Base-by-base conservation (phyloP, 2,797 vertebrate genomes). In the Peromyscus aztecus region DNA sequence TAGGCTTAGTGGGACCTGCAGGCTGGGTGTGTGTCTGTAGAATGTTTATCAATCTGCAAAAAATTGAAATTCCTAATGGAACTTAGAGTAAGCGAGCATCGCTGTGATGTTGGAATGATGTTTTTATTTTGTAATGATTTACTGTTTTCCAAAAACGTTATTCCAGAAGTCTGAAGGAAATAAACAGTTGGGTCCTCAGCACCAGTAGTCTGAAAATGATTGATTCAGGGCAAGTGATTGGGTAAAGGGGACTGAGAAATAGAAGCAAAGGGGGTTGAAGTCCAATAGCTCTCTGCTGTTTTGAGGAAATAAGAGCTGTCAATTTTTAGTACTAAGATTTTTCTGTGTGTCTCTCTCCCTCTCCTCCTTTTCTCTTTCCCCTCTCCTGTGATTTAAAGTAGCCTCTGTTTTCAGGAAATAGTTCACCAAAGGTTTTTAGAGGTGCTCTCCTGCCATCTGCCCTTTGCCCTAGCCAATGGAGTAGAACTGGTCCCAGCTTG, bases 11-110 rank as follows among this genome's bases (percentile, higher is more conserved):
- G 6, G 37, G 19, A 37, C 19, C 59, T 46, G 13, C 55, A 29
- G 52, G 5, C 37, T 4, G 1, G 23, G 11, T 8, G 13, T 31
- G 37, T 4, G 29, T 75, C 61, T 63, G 46, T 0, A 5, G 40
- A n/a, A 59, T 13, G 17, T 14, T 86, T 29, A 52, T 19, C 31
- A 55, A 59, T 14, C 43, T n/a, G 1, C 11, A 12, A 19, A 40
- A 67, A 37, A 4, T 13, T 6, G 0, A 24, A 16, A 63, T 55
- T 37, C 2, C 77, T 63, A 17, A 29, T 17, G 71, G 77, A 75
- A 4, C 34, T 19, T 40, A 73, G 4, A 65, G 65, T 24, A 37
- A 75, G 17, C 76, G 3, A 46, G 14, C 2, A 11, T 12, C 2
- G 14, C 17, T 61, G 65, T 61, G 49, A 65, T 16, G 16, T 23